phyloP scores from a whole-genome alignment of 1,140 invertebrate species.

The Trachymyrmex septentrionalis region DNA sequence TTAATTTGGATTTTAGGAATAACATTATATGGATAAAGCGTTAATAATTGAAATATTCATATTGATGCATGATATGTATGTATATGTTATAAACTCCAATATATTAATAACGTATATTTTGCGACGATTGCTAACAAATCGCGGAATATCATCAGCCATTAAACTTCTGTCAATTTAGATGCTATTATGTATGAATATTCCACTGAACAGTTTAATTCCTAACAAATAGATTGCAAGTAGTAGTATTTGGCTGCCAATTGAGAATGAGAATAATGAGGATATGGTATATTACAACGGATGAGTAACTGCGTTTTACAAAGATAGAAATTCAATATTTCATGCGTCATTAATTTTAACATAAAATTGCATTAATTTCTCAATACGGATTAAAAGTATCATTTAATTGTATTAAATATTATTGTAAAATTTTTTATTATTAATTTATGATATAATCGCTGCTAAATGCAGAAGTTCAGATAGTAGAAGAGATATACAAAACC shows the following conservation, averaged over 20 bases:
- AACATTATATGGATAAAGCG: background rate
- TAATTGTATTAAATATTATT: background rate
- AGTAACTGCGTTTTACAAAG: background rate
- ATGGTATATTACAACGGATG: background rate
- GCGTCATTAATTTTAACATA: background rate
- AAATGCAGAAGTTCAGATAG: background rate
- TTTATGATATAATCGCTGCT: background rate
- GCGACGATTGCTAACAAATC: background rate
- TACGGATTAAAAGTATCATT: background rate
- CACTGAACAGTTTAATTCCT: conserved; percentile 16
- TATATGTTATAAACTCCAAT: background rate
- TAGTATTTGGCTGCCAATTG: conserved; percentile 11
- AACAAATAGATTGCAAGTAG: background rate
- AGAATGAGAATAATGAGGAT: background rate
- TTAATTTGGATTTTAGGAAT: background rate
- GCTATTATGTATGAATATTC: background rate
- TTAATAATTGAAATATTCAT: background rate
- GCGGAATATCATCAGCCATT: conserved; percentile 3
- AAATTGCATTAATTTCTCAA: background rate
- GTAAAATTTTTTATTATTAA: background rate
- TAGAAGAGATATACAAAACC: background rate
- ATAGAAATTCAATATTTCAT: background rate
- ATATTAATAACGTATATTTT: background rate
- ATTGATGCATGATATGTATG: background rate
- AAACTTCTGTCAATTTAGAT: conserved; percentile 25